These are phyloP conservation scores for Pseudochirops corinnae DNA, from an alignment of 2,797 vertebrate species.

Conservation along the genomic window DNA sequence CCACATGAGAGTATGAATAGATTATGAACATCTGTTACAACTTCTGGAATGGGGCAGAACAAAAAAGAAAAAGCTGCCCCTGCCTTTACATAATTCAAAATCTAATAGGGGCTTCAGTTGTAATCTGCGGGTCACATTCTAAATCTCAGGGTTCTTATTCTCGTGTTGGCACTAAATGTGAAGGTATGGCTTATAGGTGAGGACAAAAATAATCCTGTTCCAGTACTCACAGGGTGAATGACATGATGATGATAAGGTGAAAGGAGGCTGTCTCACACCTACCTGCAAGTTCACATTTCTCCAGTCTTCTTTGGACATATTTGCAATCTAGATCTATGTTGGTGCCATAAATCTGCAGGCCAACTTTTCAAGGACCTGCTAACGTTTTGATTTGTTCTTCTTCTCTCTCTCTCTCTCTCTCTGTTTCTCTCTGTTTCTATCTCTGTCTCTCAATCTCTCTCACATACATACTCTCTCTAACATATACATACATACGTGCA, in stretches of 20 bases:
- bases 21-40: not conserved
- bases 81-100: not conserved
- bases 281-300: slow-evolving; percentile 37
- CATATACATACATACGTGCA: too few relatives aligned
- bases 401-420: not conserved
- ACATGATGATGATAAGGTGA: not conserved
- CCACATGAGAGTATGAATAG: not conserved
- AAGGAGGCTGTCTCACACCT: not conserved
- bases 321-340: not conserved
- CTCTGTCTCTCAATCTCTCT: too few relatives aligned
- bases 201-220: not conserved
- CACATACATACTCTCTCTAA: too few relatives aligned
- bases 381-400: not conserved
- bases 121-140: not conserved
- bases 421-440: not conserved
- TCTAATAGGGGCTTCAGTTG: not conserved
- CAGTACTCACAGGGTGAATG: not conserved
- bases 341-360: slow-evolving; percentile 1
- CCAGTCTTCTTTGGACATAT: slow-evolving; percentile 32
- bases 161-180: not conserved
- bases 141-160: not conserved
- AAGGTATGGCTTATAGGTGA: not conserved
- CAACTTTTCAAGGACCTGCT: not conserved
- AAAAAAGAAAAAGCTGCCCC: not conserved
- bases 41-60: not conserved